Base-by-base conservation (phyloP, 2,113 vertebrate species). In the Dinomys branickii region DNA sequence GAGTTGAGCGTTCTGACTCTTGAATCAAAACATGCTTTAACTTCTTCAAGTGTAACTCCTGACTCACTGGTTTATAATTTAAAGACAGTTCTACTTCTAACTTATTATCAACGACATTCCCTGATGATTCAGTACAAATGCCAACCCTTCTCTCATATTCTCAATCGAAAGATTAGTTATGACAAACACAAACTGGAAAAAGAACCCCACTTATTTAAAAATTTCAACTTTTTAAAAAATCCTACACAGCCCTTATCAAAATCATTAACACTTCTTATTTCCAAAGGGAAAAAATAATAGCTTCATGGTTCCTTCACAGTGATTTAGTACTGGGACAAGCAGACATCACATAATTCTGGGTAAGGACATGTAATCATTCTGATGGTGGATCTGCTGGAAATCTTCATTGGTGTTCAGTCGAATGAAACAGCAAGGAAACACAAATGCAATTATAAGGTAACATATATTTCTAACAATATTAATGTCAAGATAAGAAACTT, bases 381-480 rank as follows among this genome's bases (percentile, higher is more conserved):
- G 77, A 38, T 33, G 24, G 4, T 81, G 41, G 83, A 85, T 73
- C 35, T 96, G 17, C 41, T 71, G 77, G 58, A 91, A 35, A 71
- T 67, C 56, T 41, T 11, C n/a, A 61, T 85, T n/a, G 77, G 50
- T 88, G 89, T 94, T 85, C 38, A 90, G 71, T 44, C 33, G 41
- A 14, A 9, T 78, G 54, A 94, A 95, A 73, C 30, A 88, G 73
- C 38, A 95, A 78, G 52, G 28, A 41, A 69, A 63, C 22, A 14
- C 30, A 82, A 54, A 91, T 52, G 85, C 26, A 95, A 54, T 95
- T 82, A 89, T 19, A 89, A 85, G 88, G 71, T 35, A 85, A 67
- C n/a, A 6, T 47, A 0, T 69, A 67, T 11, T 30, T 87, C 14
- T 54, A 85, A 73, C 91, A 88, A 59, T 22, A 73, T 65, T 91